Percentiles rank a stretch among this genome's conserved stretches.
Conservation (phyloP, 2,888 invertebrate genomes). For the Drosophila stalkeri region DNA sequence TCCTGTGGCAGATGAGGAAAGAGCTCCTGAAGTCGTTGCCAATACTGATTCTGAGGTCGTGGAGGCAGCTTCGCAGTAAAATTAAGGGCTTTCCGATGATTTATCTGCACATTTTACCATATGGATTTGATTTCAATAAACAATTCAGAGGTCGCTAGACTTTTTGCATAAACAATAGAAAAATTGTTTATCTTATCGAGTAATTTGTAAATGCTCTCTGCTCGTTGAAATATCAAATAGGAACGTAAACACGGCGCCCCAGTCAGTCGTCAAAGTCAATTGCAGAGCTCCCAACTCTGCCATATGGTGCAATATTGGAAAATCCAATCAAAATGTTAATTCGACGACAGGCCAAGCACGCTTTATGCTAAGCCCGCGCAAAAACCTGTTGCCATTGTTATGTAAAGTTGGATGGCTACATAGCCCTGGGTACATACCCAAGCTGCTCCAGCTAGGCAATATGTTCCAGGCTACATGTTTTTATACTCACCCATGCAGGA, state of each 20-base stretch:
- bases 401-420: constrained; percentile 39
- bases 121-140: constrained; percentile 44
- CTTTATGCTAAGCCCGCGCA: constrained; percentile 30
- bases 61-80: background rate
- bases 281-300: constrained; percentile 43
- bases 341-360: constrained; percentile 35
- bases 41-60: background rate
- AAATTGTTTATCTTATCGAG: constrained; percentile 58
- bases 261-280: constrained; percentile 56
- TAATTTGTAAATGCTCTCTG: constrained; percentile 33
- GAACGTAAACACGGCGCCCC: constrained; percentile 43
- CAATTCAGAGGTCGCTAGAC: constrained; percentile 3
- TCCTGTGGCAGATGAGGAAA: background rate
- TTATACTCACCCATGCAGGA: background rate
- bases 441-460: background rate
- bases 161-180: constrained; percentile 36
- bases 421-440: constrained; percentile 11
- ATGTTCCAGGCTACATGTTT: background rate
- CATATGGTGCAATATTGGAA: constrained; percentile 79
- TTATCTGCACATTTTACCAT: constrained; percentile 13
- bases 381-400: constrained; percentile 53
- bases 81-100: constrained; percentile 12
- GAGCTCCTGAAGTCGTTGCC: background rate
- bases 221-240: constrained; percentile 17
- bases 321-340: constrained; percentile 81